A percentile compares a stretch with the other conserved stretches of the same genome.
Evolutionary conservation across 2,797 vertebrate genomes (phyloP).

Genomic region (Huso huso): DNA sequence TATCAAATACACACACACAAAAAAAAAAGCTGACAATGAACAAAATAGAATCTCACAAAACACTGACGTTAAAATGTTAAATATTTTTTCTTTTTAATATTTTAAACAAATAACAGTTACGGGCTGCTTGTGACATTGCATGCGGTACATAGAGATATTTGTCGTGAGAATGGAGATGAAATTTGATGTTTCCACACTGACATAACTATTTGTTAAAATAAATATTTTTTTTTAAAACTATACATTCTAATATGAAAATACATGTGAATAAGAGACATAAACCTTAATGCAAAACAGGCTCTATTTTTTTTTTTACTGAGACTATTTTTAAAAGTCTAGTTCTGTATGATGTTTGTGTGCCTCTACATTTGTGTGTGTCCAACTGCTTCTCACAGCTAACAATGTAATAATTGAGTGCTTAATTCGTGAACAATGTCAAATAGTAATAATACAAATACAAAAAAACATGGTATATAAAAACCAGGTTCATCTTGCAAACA

Average conservation of each 20-base stretch:
- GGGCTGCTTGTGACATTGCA: constrained; percentile 68
- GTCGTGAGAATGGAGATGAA: constrained; percentile 49
- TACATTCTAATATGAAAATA: constrained; percentile 30
- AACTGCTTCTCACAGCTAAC: no score
- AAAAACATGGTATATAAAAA: no score
- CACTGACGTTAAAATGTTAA: constrained; percentile 70
- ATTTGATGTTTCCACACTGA: constrained; percentile 54
- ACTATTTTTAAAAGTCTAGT: constrained; percentile 1
- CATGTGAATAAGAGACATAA: constrained; percentile 47
- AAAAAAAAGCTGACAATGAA: constrained; percentile 64
- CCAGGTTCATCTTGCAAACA: no score
- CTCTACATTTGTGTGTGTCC: no score
- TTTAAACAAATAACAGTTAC: constrained; percentile 36
- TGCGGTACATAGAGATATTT: constrained; percentile 61
- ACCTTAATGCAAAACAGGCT: constrained; percentile 70
- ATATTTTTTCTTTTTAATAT: constrained; percentile 54
- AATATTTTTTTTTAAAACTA: no score
- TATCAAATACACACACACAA: constrained; percentile 50
- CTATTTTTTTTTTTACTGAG: constrained; percentile 15
- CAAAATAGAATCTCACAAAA: constrained; percentile 73
- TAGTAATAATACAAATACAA: no score
- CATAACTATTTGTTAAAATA: constrained; percentile 35
- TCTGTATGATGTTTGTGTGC: no score
- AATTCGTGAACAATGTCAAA: no score
- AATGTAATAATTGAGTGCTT: no score